Evolutionary conservation across 1,140 invertebrate genomes (phyloP), one percentile per base, ranked within the genome.

Genomic region (Drosophila tristis): DNA sequence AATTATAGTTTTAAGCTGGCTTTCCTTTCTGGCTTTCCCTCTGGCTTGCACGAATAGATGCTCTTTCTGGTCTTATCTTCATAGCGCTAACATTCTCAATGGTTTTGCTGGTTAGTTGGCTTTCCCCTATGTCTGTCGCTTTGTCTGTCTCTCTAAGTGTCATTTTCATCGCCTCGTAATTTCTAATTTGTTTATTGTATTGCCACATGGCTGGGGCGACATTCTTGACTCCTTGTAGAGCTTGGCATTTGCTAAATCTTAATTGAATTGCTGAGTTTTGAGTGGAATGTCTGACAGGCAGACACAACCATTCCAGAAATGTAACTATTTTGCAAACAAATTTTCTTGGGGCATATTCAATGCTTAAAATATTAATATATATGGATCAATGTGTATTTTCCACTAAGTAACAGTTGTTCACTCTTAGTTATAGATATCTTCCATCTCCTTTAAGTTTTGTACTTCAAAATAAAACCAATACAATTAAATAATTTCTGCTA

Each of bases 1-100:
- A 89, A 84, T 87, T 82, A 89, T 89, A 84, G 74, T 84, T 87
- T 73, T 79, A 79, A 89, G 78, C 66, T 79, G 72, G 58, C 60
- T 70, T 54, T 54, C 29, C 53, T 58, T 58, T 31, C 51, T 26
- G 55, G 48, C n/a, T 55, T 20, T 47, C 13, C 15, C 31, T 45
- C 31, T 45, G 20, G 15, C 31, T 39, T 20, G 16, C 20, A 39
- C 42, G 47, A 54, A 51, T 31, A 26, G 45, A 49, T 56, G 43
- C 56, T 65, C 51, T 63, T 67, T 64, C 55, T 63, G 50, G 60
- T 79, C 60, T 78, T 79, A 82, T 78, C 68, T 58, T 57, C 61
- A 13, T 11, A 56, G 64, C 78, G 82, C 80, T 87, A 85, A 85
- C 81, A 81, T 74, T 76, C 71, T 72, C 63, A 73, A 57, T 73